A percentile compares a stretch with the other conserved stretches of the same genome.
These are phyloP conservation scores for Varecia variegata DNA, from an alignment of 2,797 vertebrate genomes.

Conservation along the genomic window DNA sequence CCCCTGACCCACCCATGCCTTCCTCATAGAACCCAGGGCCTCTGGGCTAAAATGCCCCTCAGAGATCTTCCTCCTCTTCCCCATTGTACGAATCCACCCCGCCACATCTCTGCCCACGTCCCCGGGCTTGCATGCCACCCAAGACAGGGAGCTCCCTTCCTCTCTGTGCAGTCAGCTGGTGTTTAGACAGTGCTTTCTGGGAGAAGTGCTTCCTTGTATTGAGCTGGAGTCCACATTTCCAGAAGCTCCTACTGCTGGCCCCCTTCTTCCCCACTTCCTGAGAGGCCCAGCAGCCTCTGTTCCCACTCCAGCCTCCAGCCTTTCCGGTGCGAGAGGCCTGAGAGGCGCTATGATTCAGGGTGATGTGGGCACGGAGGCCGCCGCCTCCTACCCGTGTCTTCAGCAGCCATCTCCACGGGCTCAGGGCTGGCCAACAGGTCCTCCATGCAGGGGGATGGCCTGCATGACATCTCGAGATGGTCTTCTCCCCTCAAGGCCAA, in stretches of 20 bases:
- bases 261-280: not conserved
- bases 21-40: not conserved
- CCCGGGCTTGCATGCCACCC: not conserved
- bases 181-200: not conserved
- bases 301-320: not conserved
- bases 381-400: not conserved
- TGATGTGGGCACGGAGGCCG: not conserved
- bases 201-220: not conserved
- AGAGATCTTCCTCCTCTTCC: not conserved
- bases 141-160: not conserved
- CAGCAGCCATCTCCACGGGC: not conserved
- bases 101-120: not conserved
- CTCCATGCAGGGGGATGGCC: not conserved
- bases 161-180: not conserved
- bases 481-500: not conserved
- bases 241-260: constrained; percentile 28
- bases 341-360: not conserved
- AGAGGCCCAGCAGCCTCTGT: not conserved
- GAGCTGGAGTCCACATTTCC: constrained; percentile 14
- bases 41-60: not conserved
- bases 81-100: not conserved
- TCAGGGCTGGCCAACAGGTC: not conserved
- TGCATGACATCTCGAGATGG: not conserved
- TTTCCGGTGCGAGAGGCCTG: not conserved
- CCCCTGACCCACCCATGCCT: not conserved